phyloP scores from a whole-genome alignment of 2,888 invertebrate species.

The Drosophila ezoana region DNA sequence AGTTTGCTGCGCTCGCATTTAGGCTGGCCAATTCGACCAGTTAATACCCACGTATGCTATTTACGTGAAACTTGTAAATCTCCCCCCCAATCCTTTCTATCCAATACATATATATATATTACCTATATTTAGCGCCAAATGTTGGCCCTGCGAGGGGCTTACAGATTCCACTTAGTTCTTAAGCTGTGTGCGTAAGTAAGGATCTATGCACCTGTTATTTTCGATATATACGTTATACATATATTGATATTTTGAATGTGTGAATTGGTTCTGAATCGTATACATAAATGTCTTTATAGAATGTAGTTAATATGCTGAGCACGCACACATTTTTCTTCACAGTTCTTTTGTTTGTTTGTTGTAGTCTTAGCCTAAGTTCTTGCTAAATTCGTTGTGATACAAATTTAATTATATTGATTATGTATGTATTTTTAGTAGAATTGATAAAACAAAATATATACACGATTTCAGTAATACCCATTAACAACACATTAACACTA shows the following conservation, averaged over 20 bases:
- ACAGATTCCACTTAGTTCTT: conserved; percentile 61
- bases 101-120: conserved; percentile 13
- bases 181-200: conserved; percentile 75
- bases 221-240: conserved; percentile 10
- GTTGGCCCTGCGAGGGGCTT: conserved; percentile 54
- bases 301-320: conserved; percentile 59
- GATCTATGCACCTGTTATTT: conserved; percentile 31
- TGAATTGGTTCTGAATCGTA: conserved; percentile 25
- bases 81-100: conserved; percentile 36
- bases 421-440: conserved; percentile 77
- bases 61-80: conserved; percentile 69
- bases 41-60: conserved; percentile 24
- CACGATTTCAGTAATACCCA: conserved; percentile 64
- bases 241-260: conserved; percentile 10
- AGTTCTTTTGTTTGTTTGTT: conserved; percentile 63
- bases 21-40: conserved; percentile 35
- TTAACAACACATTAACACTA: conserved; percentile 36
- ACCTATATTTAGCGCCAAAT: conserved; percentile 38
- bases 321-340: conserved; percentile 62
- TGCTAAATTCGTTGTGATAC: conserved; percentile 79
- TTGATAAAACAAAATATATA: conserved; percentile 70
- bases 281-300: conserved; percentile 19
- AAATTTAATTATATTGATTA: conserved; percentile 76
- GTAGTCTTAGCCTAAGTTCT: conserved; percentile 78
- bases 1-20: conserved; percentile 38